Evolutionary conservation across 2,888 invertebrate genomes (phyloP).

Genomic region (Diploptera punctata): DNA sequence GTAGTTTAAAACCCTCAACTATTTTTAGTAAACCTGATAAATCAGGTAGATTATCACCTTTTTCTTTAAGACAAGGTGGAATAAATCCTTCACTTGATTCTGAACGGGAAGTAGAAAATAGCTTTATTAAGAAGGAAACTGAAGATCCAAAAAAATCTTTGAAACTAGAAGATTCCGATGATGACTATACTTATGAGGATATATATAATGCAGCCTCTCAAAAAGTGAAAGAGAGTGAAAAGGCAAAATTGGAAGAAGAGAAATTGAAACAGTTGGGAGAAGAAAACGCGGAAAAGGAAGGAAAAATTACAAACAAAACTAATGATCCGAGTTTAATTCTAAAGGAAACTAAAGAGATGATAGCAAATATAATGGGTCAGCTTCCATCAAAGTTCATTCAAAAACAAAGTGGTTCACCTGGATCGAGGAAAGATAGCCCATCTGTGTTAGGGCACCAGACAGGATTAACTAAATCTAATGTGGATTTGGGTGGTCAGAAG

Average conservation of each 20-base stretch:
- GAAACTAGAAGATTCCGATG: conserved; percentile 62
- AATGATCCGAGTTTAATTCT: conserved; percentile 56
- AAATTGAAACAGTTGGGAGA: conserved; percentile 18
- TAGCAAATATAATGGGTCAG: conserved; percentile 69
- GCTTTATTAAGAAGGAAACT: conserved; percentile 49
- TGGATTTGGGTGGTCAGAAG: not conserved
- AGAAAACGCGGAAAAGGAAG: conserved; percentile 35
- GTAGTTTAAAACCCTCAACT: not conserved
- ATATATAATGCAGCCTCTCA: conserved; percentile 78
- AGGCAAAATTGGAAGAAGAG: conserved; percentile 49
- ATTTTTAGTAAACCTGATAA: conserved; percentile 41
- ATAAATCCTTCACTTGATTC: conserved; percentile 55
- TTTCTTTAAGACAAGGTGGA: conserved; percentile 56
- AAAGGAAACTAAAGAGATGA: conserved; percentile 65
- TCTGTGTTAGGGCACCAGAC: not conserved
- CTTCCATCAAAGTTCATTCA: conserved; percentile 53
- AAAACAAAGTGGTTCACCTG: not conserved
- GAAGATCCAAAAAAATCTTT: conserved; percentile 60
- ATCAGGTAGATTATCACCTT: conserved; percentile 56
- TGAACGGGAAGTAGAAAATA: conserved; percentile 53
- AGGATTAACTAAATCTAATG: not conserved
- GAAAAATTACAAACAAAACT: conserved; percentile 43
- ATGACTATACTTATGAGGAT: conserved; percentile 84
- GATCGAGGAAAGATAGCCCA: not conserved
- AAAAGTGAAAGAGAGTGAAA: conserved; percentile 65